These are phyloP conservation scores for Octonoba sinensis DNA, from an alignment of 2,888 invertebrate species.

Conservation along the genomic window DNA sequence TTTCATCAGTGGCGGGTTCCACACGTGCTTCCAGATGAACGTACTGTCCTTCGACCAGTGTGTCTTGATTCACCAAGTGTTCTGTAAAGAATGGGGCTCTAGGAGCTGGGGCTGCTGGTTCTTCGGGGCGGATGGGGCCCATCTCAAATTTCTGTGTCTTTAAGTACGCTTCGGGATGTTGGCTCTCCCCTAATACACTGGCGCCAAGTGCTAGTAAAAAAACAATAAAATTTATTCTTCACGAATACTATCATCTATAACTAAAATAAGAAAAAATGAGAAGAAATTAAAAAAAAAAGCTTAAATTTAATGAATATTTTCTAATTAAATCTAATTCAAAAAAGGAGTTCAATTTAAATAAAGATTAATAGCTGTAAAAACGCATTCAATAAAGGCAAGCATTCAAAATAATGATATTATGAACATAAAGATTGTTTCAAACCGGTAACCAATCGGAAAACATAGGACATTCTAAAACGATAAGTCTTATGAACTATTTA, in stretches of 20 bases:
- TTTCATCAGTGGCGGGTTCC: constrained; percentile 78
- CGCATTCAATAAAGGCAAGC: no score
- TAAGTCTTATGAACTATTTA: no score
- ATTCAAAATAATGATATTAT: no score
- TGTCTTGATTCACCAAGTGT: constrained; percentile 86
- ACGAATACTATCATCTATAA: not conserved
- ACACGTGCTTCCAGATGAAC: constrained; percentile 92
- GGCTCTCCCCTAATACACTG: constrained; percentile 84
- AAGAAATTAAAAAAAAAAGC: not conserved
- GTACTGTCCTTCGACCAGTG: constrained; percentile 91
- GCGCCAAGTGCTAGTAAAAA: constrained; percentile 65
- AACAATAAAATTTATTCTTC: not conserved
- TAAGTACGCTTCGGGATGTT: constrained; percentile 92
- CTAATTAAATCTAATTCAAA: no score
- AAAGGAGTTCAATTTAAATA: no score
- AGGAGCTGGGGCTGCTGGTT: constrained; percentile 34
- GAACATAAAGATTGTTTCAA: no score
- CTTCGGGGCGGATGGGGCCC: constrained; percentile 80
- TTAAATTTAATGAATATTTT: no score
- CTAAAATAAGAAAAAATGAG: not conserved
- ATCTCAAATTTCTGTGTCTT: constrained; percentile 92
- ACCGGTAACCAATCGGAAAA: no score
- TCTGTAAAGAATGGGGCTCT: constrained; percentile 86
- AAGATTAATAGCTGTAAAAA: no score
- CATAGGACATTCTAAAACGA: no score